Evolutionary conservation across 2,888 invertebrate genomes (phyloP).

Genomic region (Tillus elongatus): DNA sequence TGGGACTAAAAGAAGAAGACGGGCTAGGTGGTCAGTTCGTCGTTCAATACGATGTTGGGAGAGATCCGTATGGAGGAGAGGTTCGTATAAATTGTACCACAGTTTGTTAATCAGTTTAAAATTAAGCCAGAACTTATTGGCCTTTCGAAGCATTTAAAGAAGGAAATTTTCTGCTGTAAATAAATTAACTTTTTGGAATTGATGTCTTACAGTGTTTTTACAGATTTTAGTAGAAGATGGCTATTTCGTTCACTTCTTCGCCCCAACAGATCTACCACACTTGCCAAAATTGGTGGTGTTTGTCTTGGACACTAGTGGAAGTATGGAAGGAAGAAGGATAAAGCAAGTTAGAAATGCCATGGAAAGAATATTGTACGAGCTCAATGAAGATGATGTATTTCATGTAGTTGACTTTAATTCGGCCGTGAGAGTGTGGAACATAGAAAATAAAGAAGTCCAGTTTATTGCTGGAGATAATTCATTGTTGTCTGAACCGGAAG

Average conservation of each 20-base stretch:
- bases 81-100: too few relatives aligned
- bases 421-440: slow-evolving; percentile 43
- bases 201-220: too few relatives aligned
- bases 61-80: slow-evolving; percentile 48
- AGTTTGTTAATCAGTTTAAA: too few relatives aligned
- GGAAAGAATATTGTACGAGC: slow-evolving; percentile 51
- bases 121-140: too few relatives aligned
- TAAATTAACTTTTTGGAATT: too few relatives aligned
- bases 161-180: too few relatives aligned
- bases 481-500: too few relatives aligned
- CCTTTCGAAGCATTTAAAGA: too few relatives aligned
- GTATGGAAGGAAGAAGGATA: slow-evolving; percentile 59
- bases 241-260: slow-evolving; percentile 65
- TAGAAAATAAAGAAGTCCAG: slow-evolving; percentile 40
- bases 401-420: slow-evolving; percentile 55
- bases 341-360: slow-evolving; percentile 56
- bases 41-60: slow-evolving; percentile 56
- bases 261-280: slow-evolving; percentile 49
- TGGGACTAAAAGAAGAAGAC: slow-evolving; percentile 26
- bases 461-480: slow-evolving; percentile 29
- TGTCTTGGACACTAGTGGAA: slow-evolving; percentile 62
- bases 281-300: slow-evolving; percentile 59
- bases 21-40: slow-evolving; percentile 53
- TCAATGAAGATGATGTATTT: slow-evolving; percentile 54
- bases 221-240: slow-evolving; percentile 54